A percentile compares a stretch with the other conserved stretches of the same genome.
phyloP scores from a whole-genome alignment of 2,888 invertebrate genomes.

The Tricholauxania praeusta region DNA sequence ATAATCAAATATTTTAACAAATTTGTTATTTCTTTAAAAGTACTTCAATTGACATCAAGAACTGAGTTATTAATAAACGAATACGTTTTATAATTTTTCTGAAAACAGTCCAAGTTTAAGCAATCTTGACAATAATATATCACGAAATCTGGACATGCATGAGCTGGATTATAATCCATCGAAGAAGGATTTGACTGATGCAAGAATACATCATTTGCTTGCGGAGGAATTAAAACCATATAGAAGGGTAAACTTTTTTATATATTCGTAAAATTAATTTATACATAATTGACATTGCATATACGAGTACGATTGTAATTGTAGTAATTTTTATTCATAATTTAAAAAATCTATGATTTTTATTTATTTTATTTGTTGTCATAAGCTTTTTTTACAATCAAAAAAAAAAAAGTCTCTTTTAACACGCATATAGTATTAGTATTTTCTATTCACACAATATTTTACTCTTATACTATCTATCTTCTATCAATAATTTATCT shows the following conservation, averaged over 20 bases:
- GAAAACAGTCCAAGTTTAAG: constrained; percentile 81
- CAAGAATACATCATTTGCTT: constrained; percentile 92
- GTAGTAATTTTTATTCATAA: constrained; percentile 23
- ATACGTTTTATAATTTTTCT: not conserved
- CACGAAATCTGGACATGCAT: constrained; percentile 93
- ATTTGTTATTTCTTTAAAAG: constrained; percentile 4
- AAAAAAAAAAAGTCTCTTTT: not conserved
- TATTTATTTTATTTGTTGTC: constrained; percentile 19
- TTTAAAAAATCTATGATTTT: not conserved
- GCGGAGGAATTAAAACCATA: constrained; percentile 91
- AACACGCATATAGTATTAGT: not conserved
- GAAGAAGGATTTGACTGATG: constrained; percentile 91
- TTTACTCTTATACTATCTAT: too few relatives aligned
- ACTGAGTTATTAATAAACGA: not conserved
- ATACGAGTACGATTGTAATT: not conserved
- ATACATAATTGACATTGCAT: not conserved
- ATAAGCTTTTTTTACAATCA: not conserved
- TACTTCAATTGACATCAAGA: constrained; percentile 35
- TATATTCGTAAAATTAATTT: constrained; percentile 19
- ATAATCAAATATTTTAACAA: too few relatives aligned
- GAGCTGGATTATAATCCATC: constrained; percentile 93
- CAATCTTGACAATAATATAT: constrained; percentile 82
- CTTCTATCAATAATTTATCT: too few relatives aligned
- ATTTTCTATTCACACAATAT: too few relatives aligned
- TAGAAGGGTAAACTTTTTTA: constrained; percentile 77